Base-by-base conservation (phyloP, 2,113 vertebrate species). In the Oncorhynchus masou region DNA sequence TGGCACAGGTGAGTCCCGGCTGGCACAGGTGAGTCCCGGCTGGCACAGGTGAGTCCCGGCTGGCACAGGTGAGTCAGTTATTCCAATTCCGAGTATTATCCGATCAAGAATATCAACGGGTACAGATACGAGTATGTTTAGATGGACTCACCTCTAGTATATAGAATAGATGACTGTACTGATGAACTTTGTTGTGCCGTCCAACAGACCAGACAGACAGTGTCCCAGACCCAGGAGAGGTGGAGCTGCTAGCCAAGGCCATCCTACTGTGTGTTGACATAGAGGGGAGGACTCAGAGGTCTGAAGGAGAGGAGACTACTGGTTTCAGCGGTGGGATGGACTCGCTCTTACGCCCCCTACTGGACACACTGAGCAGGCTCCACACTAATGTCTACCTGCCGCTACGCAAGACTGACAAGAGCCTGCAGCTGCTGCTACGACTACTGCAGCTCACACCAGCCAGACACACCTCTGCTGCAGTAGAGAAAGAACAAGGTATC, bases 331-430 rank as follows among this genome's bases (percentile, higher is more conserved):
- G 75, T 64, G 81, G 80, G 70, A 80, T 98, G 85, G 91, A 94
- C 90, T 78, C 88, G 57, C 89, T 98, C 76, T 86, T 98, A 73
- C 90, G 91, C 78, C 96, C 96, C 34, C 93, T 98, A 73, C 88
- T 96, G 91, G 96, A 96, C 80, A 92, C 94, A 51, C 92, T 99
- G 76, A 89, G 89, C 88, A 94, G 94, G 91, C 88, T 98, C 74
- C 91, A 94, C 83, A 95, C 95, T 83, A 96, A 95, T 74, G 93
- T 94, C 77, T 99, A 99, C 92, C 85, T 97, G 88, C 94, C 96
- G 64, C 79, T 94, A 79, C 87, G 90, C 67, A 98, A 96, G 93
- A 86, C 94, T 3, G 96, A 99, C 91, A 94, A 94, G 92, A 95
- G 95, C 90, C 93, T 98, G 77, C 96, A 98, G 93, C 86, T 98